Evolutionary conservation across 2,888 invertebrate species (phyloP), one percentile per base, ranked within the genome.

Genomic region (Pristionchus entomophagus): DNA sequence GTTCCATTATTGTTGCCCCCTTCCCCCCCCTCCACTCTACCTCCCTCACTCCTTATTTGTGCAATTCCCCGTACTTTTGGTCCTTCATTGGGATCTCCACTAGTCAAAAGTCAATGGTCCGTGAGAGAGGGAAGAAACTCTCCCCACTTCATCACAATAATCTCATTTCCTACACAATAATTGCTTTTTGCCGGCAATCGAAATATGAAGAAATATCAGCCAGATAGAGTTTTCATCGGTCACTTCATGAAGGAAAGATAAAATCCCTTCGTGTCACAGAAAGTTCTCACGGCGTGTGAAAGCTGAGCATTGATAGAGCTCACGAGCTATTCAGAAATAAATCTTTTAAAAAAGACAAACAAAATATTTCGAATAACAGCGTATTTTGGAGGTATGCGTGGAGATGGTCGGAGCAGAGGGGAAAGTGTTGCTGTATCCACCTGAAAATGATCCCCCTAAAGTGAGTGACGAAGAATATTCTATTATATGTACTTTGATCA

Each of bases 321-420:
- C 56, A 56, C 56, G 56, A 17, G n/a, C 56, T 56, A 56, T 22
- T n/a, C n/a, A n/a, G n/a, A n/a, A n/a, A n/a, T n/a, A 12, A 22
- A 65, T 32, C n/a, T 29, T 29, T 29, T 29, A 5, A 65, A 65
- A 29, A 65, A 29, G 3, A 29, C 8, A 10, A 59, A 17, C n/a
- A 59, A 59, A 59, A 26, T 59, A 59, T n/a, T 6, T 69, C 6
- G 38, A 69, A 29, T 14, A 29, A 35, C n/a, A n/a, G n/a, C n/a
- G n/a, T n/a, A n/a, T n/a, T n/a, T 77, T 82, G 65, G 84, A 92
- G 92, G 82, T 91, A 89, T 93, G 93, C 78, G 95, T 96, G 35
- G 95, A 95, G 89, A 96, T 96, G 94, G 96, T 96, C 89, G 94
- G 95, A 94, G 94, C 94, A 91, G 95, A 94, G 93, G 96, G 95